phyloP scores from a whole-genome alignment of 1,140 invertebrate genomes.

The Conopomorpha cramerella region DNA sequence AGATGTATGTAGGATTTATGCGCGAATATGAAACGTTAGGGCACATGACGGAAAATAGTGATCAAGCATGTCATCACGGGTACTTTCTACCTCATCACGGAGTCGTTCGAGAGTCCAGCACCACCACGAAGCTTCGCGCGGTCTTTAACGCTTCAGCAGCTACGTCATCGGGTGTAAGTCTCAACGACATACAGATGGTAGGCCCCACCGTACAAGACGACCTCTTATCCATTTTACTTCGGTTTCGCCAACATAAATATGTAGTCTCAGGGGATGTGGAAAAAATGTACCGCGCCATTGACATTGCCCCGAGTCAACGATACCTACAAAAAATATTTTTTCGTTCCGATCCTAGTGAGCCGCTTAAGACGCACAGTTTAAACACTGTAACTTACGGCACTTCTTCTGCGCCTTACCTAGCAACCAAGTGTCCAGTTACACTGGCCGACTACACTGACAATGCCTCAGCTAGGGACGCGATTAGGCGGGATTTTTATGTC shows the following conservation, averaged over 20 bases:
- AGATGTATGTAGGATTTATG: constrained; percentile 18
- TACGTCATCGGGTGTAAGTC: constrained; percentile 12
- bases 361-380: not conserved
- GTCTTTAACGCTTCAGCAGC: constrained; percentile 22
- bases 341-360: constrained; percentile 5
- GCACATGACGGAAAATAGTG: constrained; percentile 13
- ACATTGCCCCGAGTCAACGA: constrained; percentile 16
- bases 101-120: constrained; percentile 17
- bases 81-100: constrained; percentile 41
- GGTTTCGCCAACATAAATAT: constrained; percentile 12
- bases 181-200: constrained; percentile 20
- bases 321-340: constrained; percentile 29
- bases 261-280: constrained; percentile 16
- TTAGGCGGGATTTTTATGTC: not conserved
- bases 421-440: not conserved
- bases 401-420: not conserved
- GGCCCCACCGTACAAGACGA: constrained; percentile 33
- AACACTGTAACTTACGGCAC: not conserved
- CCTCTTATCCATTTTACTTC: constrained; percentile 13
- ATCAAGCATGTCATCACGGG: too few relatives aligned
- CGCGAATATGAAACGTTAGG: constrained; percentile 11
- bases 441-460: not conserved
- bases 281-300: constrained; percentile 27
- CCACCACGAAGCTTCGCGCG: constrained; percentile 22
- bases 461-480: not conserved